A percentile compares a stretch with the other conserved stretches of the same genome.
Conservation (phyloP, 1,140 invertebrate species). For the Platorchestia sp. region DNA sequence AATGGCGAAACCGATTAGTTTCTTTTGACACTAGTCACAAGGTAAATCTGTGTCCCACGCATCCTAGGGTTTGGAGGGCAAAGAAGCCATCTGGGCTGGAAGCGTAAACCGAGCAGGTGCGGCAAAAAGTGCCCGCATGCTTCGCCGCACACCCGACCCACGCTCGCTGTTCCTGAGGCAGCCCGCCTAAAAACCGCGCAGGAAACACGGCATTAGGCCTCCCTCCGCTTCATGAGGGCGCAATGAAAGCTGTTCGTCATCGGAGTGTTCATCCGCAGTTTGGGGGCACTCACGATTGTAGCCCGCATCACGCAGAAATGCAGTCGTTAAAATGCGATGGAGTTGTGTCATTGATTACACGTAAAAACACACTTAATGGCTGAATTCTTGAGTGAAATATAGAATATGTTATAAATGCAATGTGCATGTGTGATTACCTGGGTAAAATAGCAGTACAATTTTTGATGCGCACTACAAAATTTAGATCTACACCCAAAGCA, state of each 20-base stretch:
- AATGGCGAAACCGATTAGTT: background rate
- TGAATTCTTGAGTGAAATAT: background rate
- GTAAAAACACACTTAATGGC: background rate
- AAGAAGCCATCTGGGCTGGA: background rate
- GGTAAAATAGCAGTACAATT: background rate
- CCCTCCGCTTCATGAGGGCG: background rate
- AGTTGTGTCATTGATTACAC: background rate
- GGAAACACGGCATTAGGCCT: background rate
- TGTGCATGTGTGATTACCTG: background rate
- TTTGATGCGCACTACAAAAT: background rate
- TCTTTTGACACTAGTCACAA: background rate
- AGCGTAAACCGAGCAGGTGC: background rate
- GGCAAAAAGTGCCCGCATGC: background rate
- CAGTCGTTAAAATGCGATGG: background rate
- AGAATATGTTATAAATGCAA: background rate
- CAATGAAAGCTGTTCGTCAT: background rate
- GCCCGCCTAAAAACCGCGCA: background rate
- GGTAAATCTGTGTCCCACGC: background rate
- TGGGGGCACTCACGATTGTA: background rate
- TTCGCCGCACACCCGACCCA: background rate
- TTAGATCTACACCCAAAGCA: background rate
- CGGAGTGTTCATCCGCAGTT: background rate
- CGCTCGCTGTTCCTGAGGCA: background rate
- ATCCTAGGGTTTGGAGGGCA: background rate
- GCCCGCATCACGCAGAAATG: background rate